These are phyloP conservation scores for Vultur gryphus DNA, from an alignment of 2,797 vertebrate genomes.

Conservation along the genomic window DNA sequence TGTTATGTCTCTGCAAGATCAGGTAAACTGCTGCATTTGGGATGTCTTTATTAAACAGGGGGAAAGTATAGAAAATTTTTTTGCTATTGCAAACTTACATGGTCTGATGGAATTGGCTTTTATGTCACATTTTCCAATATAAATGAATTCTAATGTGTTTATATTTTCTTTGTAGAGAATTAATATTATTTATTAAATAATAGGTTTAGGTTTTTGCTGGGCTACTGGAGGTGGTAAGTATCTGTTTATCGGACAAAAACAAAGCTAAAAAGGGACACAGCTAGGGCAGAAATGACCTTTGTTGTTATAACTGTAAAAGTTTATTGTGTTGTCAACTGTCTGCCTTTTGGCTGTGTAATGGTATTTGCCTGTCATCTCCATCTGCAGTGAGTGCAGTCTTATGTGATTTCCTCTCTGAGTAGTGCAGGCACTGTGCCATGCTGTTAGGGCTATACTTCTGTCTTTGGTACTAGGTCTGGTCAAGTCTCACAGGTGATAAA, in stretches of 20 bases:
- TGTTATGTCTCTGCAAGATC: slow-evolving; percentile 98
- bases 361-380: not conserved
- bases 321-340: not conserved
- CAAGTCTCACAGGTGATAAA: not conserved
- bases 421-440: not conserved
- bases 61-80: not conserved
- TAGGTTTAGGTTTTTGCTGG: not conserved
- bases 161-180: not conserved
- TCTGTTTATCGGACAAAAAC: not conserved
- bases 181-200: not conserved
- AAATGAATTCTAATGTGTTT: not conserved
- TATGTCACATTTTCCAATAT: not conserved
- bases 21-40: slow-evolving; percentile 78
- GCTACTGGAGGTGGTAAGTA: not conserved
- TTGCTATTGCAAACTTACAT: not conserved
- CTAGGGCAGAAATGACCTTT: not conserved
- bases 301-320: not conserved
- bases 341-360: not conserved
- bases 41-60: not conserved
- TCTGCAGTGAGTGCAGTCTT: not conserved
- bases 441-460: not conserved
- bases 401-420: not conserved
- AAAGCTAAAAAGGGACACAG: not conserved
- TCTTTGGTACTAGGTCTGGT: not conserved
- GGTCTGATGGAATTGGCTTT: not conserved